phyloP scores from a whole-genome alignment of 2,113 vertebrate genomes.

The Malurus cyaneus region DNA sequence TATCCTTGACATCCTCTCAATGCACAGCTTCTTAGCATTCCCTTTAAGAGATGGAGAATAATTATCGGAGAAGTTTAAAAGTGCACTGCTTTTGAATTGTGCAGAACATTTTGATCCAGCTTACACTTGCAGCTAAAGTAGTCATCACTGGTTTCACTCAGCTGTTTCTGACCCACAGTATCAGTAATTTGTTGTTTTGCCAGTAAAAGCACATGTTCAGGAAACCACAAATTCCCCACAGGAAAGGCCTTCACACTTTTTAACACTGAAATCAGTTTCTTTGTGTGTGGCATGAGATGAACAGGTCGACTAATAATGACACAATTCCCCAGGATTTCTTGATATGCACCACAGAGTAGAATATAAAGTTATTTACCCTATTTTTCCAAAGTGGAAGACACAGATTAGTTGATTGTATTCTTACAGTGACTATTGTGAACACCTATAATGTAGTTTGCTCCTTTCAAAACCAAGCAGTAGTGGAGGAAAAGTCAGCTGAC shows the following conservation, averaged over 20 bases:
- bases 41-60: neutral
- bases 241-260: neutral
- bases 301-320: neutral
- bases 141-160: neutral
- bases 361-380: neutral
- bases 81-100: neutral
- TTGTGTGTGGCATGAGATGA: neutral
- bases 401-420: neutral
- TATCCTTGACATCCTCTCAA: neutral
- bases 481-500: neutral
- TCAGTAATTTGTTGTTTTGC: neutral
- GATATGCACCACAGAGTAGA: neutral
- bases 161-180: neutral
- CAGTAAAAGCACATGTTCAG: neutral
- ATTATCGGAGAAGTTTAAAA: neutral
- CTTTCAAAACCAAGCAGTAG: neutral
- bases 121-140: neutral
- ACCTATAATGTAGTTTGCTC: neutral
- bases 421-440: neutral
- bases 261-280: neutral
- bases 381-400: neutral
- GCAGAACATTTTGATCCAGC: neutral
- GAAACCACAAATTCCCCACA: neutral
- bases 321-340: neutral
- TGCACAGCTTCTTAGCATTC: neutral